Evolutionary conservation across 2,888 invertebrate genomes (phyloP).

Genomic region (Bombyx huttoni): DNA sequence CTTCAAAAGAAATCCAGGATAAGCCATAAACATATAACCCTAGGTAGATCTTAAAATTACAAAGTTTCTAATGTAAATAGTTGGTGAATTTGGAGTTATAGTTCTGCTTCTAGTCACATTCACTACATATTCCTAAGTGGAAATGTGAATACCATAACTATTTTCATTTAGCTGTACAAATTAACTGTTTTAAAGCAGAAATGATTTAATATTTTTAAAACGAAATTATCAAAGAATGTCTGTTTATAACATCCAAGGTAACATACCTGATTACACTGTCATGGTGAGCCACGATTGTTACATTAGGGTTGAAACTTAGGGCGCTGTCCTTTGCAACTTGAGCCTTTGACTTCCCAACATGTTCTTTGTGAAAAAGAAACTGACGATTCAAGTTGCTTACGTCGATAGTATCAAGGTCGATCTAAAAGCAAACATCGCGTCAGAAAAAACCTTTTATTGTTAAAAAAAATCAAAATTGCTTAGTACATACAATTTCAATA

Average conservation of each 20-base stretch:
- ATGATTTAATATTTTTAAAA: too few relatives aligned
- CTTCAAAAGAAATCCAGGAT: too few relatives aligned
- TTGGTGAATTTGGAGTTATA: too few relatives aligned
- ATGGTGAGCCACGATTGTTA: conserved; percentile 90
- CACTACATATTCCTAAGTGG: too few relatives aligned
- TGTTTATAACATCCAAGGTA: not conserved
- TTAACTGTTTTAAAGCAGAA: too few relatives aligned
- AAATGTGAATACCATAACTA: too few relatives aligned
- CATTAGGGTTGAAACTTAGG: conserved; percentile 88
- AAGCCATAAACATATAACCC: too few relatives aligned
- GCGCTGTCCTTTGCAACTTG: conserved; percentile 92
- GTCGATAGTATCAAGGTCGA: conserved; percentile 99
- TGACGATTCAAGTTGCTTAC: conserved; percentile 99
- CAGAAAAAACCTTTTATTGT: not conserved
- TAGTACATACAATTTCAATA: conserved; percentile 90
- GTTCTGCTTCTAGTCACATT: too few relatives aligned
- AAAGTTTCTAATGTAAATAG: too few relatives aligned
- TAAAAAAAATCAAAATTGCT: conserved; percentile 2
- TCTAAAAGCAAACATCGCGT: conserved; percentile 74
- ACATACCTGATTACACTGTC: conserved; percentile 92
- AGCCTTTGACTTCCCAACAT: conserved; percentile 98
- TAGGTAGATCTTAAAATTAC: too few relatives aligned
- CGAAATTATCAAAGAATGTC: too few relatives aligned
- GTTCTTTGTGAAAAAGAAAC: conserved; percentile 98
- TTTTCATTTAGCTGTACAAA: too few relatives aligned